phyloP scores from a whole-genome alignment of 2,113 vertebrate species.

The Jaculus jaculus region DNA sequence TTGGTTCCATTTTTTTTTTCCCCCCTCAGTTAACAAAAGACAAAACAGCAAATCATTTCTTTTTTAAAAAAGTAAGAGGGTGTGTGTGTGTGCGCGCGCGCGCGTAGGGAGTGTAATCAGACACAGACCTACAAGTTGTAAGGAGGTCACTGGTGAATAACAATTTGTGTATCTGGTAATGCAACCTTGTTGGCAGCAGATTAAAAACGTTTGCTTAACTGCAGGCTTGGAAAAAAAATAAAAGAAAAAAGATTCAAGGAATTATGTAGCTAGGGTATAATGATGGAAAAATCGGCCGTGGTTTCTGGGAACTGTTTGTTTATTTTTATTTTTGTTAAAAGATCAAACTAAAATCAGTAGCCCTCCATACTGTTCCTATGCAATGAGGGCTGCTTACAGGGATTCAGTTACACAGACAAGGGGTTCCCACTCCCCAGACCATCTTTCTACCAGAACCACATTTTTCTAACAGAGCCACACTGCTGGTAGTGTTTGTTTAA shows the following conservation, averaged over 20 bases:
- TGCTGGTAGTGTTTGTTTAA: conserved; percentile 76
- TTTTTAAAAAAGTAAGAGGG: too few relatives aligned
- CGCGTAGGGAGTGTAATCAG: background rate
- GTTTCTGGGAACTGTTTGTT: conserved; percentile 62
- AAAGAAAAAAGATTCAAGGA: conserved; percentile 62
- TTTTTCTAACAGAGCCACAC: conserved; percentile 38
- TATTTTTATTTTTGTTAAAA: conserved; percentile 9
- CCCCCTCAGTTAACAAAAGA: background rate
- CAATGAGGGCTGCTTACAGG: background rate
- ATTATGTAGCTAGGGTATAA: conserved; percentile 54
- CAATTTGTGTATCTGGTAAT: background rate
- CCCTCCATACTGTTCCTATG: background rate
- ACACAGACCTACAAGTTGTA: conserved; percentile 55
- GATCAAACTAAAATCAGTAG: conserved; percentile 49
- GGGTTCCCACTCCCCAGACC: background rate
- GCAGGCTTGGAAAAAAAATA: conserved; percentile 51
- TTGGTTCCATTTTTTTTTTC: conserved; percentile 47
- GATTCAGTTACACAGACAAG: background rate
- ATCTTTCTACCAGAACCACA: background rate
- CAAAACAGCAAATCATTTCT: conserved; percentile 27
- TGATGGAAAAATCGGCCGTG: conserved; percentile 68
- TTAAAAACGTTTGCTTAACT: conserved; percentile 66
- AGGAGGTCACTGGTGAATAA: conserved; percentile 42
- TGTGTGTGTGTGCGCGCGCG: background rate
- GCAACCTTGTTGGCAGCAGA: conserved; percentile 51